Conservation (phyloP, 2,797 vertebrate genomes). For the Limnodromus scolopaceus region DNA sequence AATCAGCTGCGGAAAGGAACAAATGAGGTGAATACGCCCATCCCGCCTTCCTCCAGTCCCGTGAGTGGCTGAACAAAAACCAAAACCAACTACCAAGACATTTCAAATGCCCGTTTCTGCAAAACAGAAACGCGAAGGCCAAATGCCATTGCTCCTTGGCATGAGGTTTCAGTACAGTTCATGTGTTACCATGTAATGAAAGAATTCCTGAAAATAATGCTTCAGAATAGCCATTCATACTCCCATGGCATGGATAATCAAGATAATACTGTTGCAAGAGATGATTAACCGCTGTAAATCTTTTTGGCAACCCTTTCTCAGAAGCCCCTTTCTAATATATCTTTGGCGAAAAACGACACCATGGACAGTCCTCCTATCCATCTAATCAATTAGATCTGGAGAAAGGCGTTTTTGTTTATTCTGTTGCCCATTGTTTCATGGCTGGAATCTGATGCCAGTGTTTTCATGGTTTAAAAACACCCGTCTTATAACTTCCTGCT, state of each 20-base stretch:
- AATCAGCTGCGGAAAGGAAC: background rate
- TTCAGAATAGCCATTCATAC: slow-evolving; percentile 29
- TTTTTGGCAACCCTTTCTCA: slow-evolving; percentile 52
- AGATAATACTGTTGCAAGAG: slow-evolving; percentile 51
- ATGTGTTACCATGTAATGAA: slow-evolving; percentile 29
- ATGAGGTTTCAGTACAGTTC: background rate
- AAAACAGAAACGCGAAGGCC: background rate
- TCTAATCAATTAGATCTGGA: slow-evolving; percentile 38
- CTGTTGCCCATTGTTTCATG: slow-evolving; percentile 18
- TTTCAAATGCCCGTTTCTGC: background rate
- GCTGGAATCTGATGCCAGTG: background rate
- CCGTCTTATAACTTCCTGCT: background rate
- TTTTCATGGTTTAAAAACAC: slow-evolving; percentile 40
- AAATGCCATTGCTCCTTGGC: background rate
- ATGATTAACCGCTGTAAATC: slow-evolving; percentile 51
- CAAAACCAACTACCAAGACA: background rate
- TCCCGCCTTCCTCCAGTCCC: background rate
- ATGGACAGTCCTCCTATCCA: background rate
- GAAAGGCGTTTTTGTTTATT: slow-evolving; percentile 37
- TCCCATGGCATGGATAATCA: slow-evolving; percentile 54
- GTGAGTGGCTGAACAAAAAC: background rate
- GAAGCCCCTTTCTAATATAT: background rate
- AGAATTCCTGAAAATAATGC: slow-evolving; percentile 56
- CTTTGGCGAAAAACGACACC: background rate
- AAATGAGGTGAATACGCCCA: background rate